Evolutionary conservation across 2,888 invertebrate genomes (phyloP), one percentile per base, ranked within the genome.

Genomic region (Nysson spinosus): DNA sequence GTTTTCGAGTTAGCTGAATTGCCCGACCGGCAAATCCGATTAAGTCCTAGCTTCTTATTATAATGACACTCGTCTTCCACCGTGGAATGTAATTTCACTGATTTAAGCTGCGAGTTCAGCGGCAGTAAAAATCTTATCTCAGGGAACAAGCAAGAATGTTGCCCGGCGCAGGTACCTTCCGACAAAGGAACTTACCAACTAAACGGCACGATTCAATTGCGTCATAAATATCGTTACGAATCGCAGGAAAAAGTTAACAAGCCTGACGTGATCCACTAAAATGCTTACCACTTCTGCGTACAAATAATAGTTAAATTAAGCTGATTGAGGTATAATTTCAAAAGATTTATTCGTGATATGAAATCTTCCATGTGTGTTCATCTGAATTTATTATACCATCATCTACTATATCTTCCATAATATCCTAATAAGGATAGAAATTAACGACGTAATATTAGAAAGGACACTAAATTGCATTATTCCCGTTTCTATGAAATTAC

Each of bases 21-120:
- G 61, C 51, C 14, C 50, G 44, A 11, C 28, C 34, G 28, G 46
- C 32, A 72, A 69, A 69, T 66, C 69, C 60, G 56, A 63, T 69
- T 65, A 61, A 54, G 50, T 35, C 24, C 55, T 19, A 26, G 7
- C 44, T 32, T 34, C 55, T 55, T 52, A 32, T 52, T 43, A 39
- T 28, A 49, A 66, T 39, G 52, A 57, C 52, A 57, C 43, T 64
- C 56, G 47, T 39, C 56, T 40, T 39, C 58, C 39, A 44, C 49
- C 58, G 50, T 26, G 14, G 47, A 43, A 49, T 42, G 58, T 57
- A 57, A 57, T 57, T 61, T 56, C 61, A 43, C 14, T 24, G 22
- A 61, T 49, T 61, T 40, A n/a, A 11, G 24, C 37, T 4, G 9
- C 34, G n/a, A 42, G 35, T 35, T 30, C 51, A 26, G 9, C 6